Evolutionary conservation across 2,888 invertebrate genomes (phyloP), one percentile per base, ranked within the genome.

Genomic region (Meliscaeva auricollis): DNA sequence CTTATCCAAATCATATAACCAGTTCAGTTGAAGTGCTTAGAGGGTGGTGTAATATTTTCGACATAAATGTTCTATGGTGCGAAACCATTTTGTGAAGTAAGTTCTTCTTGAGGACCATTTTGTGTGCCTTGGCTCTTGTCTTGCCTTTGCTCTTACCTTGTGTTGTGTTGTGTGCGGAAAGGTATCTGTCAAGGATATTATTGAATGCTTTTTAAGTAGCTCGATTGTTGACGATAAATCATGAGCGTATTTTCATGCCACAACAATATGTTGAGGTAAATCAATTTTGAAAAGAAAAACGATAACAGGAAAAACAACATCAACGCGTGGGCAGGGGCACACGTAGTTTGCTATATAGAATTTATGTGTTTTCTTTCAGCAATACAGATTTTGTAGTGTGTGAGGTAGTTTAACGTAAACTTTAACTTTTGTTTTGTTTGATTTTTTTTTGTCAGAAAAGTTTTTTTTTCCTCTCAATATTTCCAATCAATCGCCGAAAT

Each of bases 201-300:
- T 64, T 32, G 64, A 64, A 64, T 48, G 48, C 20, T 41, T 20
- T 64, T 64, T 64, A 32, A 64, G 64, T 64, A 32, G 46, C 48
- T 46, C 32, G 30, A 46, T 46, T 64, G 46, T 64, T 30, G 46
- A 7, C 46, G 13, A 64, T 64, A 64, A 64, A 64, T 64, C 64
- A 64, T 20, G 46, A 64, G 30, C 64, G n/a, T n/a, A 30, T 48
- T 48, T 52, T 20, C 8, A 64, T 30, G 48, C 46, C 64, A 64
- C 32, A 64, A 48, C 64, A 64, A 64, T 64, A 64, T 64, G 64
- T 20, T 64, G 64, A 64, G 30, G 64, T 48, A 64, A 64, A 64
- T 64, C 64, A 64, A 48, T 64, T 64, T 46, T 4, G 11, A 30
- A 11, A 44, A 20, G 15, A 15, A 48, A 46, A 64, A 64, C 44